Base-by-base conservation (phyloP, 2,797 vertebrate species). In the Apogon hyalosoma region DNA sequence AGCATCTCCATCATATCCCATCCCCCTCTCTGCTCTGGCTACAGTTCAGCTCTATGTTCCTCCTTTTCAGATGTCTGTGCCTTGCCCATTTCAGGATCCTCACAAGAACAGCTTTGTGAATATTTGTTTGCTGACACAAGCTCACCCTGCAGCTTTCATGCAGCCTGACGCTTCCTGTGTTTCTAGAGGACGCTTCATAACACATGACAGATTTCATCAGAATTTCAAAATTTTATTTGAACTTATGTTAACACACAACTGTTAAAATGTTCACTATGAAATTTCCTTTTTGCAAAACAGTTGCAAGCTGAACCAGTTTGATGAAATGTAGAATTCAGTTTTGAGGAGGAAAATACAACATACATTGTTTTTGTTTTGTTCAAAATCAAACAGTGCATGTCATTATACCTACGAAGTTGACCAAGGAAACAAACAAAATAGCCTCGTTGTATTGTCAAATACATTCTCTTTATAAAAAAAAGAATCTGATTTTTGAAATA, bases 241-340 rank as follows among this genome's bases (percentile, higher is more conserved):
- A 90, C 74, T 63, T 64, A 64, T 60, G 77, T 82, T 77, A 76
- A 85, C 83, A 91, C 85, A 90, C 84, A 89, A 87, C 67, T 87
- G 85, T 87, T 88, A 86, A 90, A 87, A 90, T 74, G 60, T 57
- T 50, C 72, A 82, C 58, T 62, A 51, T 60, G 69, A 46, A 55
- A 59, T 75, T 83, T 38, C 58, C 18, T 43, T 69, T 58, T n/a
- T 80, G 74, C 48, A 83, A 69, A 70, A 57, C 28, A 49, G 55
- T 57, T 67, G 59, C 41, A 72, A 76, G 16, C 31, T 64, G 63
- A 42, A 38, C 74, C 28, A 61, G 79, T 84, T 41, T 46, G 38
- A 38, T 57, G 66, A 28, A 11, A 38, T 50, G 54, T 58, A 21
- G 68, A 40, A 13, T 62, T 71, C 9, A 18, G 7, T 21, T 54